phyloP scores from a whole-genome alignment of 2,888 invertebrate genomes.

The Cecidostiba fungosa region DNA sequence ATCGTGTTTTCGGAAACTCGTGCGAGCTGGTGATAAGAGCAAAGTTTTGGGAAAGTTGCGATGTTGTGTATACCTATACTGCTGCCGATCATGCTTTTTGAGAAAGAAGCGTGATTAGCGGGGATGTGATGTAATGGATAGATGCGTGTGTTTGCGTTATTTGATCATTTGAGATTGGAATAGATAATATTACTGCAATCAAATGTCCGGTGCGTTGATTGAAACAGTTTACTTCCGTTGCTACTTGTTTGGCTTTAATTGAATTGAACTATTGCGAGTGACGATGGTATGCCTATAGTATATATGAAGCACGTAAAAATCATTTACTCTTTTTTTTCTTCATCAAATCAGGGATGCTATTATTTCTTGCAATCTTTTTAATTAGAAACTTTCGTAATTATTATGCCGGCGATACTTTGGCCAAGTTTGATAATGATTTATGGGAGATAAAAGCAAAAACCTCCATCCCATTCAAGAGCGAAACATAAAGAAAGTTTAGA shows the following conservation, averaged over 20 bases:
- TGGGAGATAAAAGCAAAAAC: background rate
- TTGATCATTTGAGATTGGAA: no score
- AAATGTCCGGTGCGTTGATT: no score
- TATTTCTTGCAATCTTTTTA: background rate
- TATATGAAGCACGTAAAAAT: no score
- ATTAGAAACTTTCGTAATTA: slow-evolving; percentile 22
- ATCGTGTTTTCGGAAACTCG: slow-evolving; percentile 8
- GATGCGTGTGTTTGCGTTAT: no score
- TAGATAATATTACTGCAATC: no score
- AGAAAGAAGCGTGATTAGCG: background rate
- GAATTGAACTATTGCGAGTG: no score
- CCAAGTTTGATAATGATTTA: slow-evolving; percentile 14
- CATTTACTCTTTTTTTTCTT: no score
- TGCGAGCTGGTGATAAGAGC: background rate
- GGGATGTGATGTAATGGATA: no score
- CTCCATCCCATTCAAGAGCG: background rate
- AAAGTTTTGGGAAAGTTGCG: background rate
- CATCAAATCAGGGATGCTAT: no score
- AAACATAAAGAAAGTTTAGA: slow-evolving; percentile 13
- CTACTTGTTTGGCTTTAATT: no score
- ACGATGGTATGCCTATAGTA: no score
- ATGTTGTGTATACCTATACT: background rate
- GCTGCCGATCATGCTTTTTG: background rate
- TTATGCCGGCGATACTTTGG: background rate
- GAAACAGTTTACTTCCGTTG: no score